Evolutionary conservation across 2,888 invertebrate species (phyloP).

Genomic region (Eristalis arbustorum): DNA sequence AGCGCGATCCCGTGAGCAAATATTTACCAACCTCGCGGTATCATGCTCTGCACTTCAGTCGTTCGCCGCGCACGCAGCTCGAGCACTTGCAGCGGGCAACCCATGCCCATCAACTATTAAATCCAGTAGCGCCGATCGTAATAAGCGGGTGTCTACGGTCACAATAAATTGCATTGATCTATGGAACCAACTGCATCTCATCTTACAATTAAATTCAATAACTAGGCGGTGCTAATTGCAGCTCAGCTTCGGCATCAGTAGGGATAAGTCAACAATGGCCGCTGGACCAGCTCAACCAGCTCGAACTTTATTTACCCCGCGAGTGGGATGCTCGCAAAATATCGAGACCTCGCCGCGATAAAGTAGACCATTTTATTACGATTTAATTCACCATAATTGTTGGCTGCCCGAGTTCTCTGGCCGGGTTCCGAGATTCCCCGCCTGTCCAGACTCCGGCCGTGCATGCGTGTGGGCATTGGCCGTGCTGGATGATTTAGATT

Average conservation of each 20-base stretch:
- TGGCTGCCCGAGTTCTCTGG: conserved; percentile 69
- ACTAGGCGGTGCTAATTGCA: conserved; percentile 67
- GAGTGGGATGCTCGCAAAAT: conserved; percentile 44
- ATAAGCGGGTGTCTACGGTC: conserved; percentile 65
- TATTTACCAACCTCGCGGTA: conserved; percentile 59
- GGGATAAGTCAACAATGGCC: conserved; percentile 44
- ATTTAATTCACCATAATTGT: conserved; percentile 76
- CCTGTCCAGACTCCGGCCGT: background rate
- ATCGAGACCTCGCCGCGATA: conserved; percentile 66
- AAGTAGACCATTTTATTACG: conserved; percentile 76
- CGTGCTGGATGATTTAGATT: conserved; percentile 63
- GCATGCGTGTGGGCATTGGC: conserved; percentile 60
- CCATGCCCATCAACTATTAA: conserved; percentile 59
- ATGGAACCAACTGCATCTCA: conserved; percentile 57
- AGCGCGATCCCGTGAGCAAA: conserved; percentile 49
- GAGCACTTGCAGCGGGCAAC: conserved; percentile 3
- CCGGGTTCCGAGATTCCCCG: conserved; percentile 13
- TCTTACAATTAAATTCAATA: conserved; percentile 70
- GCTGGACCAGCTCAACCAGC: background rate
- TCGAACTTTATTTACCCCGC: background rate
- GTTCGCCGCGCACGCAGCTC: background rate
- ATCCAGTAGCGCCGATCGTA: conserved; percentile 62
- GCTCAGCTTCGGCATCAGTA: conserved; percentile 47
- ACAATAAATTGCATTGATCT: conserved; percentile 65
- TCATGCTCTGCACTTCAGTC: background rate